Percentiles rank a stretch among this genome's conserved stretches.
Evolutionary conservation across 2,888 invertebrate genomes (phyloP).

Genomic region (Drosophila macrothrix): DNA sequence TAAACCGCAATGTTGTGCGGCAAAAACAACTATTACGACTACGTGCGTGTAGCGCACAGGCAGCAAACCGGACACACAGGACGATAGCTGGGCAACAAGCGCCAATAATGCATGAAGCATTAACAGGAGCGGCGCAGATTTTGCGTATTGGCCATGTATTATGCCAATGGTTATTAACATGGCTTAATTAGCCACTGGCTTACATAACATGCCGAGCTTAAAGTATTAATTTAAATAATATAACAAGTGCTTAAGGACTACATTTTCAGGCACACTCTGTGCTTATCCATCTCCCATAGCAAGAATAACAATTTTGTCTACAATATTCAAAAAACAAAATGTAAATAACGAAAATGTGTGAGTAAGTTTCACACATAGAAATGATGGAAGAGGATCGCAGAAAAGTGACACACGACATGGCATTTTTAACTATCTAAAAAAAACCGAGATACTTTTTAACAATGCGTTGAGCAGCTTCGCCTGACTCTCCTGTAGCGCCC

Average conservation of each 20-base stretch:
- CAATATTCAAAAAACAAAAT: background rate
- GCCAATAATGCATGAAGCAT: constrained; percentile 66
- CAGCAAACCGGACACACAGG: constrained; percentile 21
- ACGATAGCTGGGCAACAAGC: constrained; percentile 30
- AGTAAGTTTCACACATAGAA: background rate
- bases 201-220: constrained; percentile 56
- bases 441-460: background rate
- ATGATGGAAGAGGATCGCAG: constrained; percentile 33
- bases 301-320: background rate
- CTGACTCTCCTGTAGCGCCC: background rate
- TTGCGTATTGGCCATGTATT: constrained; percentile 22
- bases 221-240: constrained; percentile 35
- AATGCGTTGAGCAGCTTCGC: constrained; percentile 18
- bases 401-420: constrained; percentile 55
- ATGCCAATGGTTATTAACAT: constrained; percentile 64
- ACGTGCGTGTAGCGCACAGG: constrained; percentile 35
- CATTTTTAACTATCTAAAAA: constrained; percentile 50
- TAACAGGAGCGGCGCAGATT: constrained; percentile 61
- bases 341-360: background rate
- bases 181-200: constrained; percentile 74
- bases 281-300: background rate
- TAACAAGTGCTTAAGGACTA: background rate
- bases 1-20: constrained; percentile 69
- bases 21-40: constrained; percentile 42
- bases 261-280: background rate